Conservation (phyloP, 2,797 vertebrate species). For the Melanotaenia boesemani region DNA sequence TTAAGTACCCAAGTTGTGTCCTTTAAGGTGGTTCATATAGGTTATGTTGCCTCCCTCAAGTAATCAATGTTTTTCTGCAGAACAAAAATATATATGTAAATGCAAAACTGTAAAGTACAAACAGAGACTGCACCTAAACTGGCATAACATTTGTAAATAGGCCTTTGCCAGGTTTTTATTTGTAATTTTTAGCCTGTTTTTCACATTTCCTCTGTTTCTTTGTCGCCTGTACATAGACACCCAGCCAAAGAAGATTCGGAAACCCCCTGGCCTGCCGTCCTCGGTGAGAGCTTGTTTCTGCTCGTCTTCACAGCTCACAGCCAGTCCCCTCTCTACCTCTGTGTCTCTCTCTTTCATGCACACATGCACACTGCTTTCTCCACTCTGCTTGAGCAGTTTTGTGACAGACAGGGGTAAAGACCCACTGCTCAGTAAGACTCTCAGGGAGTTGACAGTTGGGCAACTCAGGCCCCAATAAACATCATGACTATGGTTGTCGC, state of each 20-base stretch:
- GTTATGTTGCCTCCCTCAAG: not conserved
- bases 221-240: constrained; percentile 81
- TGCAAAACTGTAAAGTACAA: constrained; percentile 13
- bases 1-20: not conserved
- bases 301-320: constrained; percentile 66
- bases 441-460: constrained; percentile 64
- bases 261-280: constrained; percentile 97
- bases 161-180: constrained; percentile 31
- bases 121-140: constrained; percentile 26
- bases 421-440: constrained; percentile 65
- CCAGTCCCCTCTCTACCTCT: constrained; percentile 40
- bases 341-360: constrained; percentile 15
- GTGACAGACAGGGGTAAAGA: constrained; percentile 74
- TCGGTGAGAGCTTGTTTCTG: constrained; percentile 89
- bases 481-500: constrained; percentile 59
- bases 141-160: constrained; percentile 24
- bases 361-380: constrained; percentile 27
- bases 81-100: too few relatives aligned
- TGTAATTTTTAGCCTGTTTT: constrained; percentile 42
- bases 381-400: constrained; percentile 69
- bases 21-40: not conserved
- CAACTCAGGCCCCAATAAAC: constrained; percentile 68
- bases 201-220: constrained; percentile 43
- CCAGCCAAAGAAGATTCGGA: constrained; percentile 98
- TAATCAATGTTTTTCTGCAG: not conserved